A percentile compares a stretch with the other conserved stretches of the same genome.
Evolutionary conservation across 2,888 invertebrate genomes (phyloP).

Genomic region (Agriotes lineatus): DNA sequence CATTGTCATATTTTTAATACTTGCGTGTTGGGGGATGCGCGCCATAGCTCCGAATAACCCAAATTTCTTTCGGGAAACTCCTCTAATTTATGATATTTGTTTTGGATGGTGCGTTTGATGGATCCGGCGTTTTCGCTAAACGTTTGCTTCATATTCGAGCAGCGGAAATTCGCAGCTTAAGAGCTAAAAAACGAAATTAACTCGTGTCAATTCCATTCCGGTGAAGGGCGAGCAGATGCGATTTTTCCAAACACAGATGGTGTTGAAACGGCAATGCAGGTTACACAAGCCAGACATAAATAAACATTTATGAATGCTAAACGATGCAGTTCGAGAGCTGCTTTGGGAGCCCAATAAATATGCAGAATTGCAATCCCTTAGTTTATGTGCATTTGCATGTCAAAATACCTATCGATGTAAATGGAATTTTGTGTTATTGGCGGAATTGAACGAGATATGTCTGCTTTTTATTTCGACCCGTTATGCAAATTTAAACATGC

Average conservation of each 20-base stretch:
- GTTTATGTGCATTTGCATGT: slow-evolving; percentile 46
- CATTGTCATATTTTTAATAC: slow-evolving; percentile 33
- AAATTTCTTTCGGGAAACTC: slow-evolving; percentile 30
- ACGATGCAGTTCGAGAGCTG: slow-evolving; percentile 43
- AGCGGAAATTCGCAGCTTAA: not conserved
- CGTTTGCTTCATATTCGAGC: slow-evolving; percentile 6
- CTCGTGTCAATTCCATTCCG: slow-evolving; percentile 10
- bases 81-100: slow-evolving; percentile 23
- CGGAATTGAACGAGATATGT: slow-evolving; percentile 14
- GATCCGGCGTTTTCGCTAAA: not conserved
- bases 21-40: slow-evolving; percentile 31
- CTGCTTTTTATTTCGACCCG: slow-evolving; percentile 7
- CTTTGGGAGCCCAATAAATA: slow-evolving; percentile 42
- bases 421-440: slow-evolving; percentile 39
- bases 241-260: slow-evolving; percentile 40
- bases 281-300: slow-evolving; percentile 41
- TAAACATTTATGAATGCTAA: slow-evolving; percentile 46
- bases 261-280: slow-evolving; percentile 40
- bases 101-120: slow-evolving; percentile 15
- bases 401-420: slow-evolving; percentile 40
- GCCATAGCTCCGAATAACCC: slow-evolving; percentile 21
- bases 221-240: slow-evolving; percentile 28
- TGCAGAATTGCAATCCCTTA: slow-evolving; percentile 45
- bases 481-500: not conserved
- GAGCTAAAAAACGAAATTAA: not conserved